Evolutionary conservation across 2,797 vertebrate species (phyloP).

Genomic region (Sebastes matsubarae): DNA sequence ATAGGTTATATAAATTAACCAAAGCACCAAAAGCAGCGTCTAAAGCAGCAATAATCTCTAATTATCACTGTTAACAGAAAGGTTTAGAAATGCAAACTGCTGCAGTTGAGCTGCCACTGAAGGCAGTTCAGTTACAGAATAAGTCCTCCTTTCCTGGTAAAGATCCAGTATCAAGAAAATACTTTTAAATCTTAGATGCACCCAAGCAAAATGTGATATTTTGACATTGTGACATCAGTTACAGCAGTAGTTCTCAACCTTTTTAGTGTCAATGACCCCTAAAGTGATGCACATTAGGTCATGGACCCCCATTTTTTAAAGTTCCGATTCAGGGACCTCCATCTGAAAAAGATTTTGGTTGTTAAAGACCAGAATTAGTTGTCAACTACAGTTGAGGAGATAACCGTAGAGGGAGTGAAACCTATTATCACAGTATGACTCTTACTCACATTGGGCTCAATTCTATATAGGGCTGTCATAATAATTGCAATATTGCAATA

Average conservation of each 20-base stretch:
- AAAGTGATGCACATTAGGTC: no score
- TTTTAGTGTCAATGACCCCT: no score
- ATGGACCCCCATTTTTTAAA: no score
- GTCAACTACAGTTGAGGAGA: not conserved
- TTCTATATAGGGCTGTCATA: no score
- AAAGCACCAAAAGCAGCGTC: no score
- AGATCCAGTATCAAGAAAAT: not conserved
- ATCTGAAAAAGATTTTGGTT: no score
- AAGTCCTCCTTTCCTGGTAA: not conserved
- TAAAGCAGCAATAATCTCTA: not conserved
- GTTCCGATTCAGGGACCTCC: no score
- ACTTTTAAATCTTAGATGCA: not conserved
- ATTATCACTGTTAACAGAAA: not conserved
- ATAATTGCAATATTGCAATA: no score
- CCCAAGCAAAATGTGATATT: not conserved
- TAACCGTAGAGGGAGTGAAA: not conserved
- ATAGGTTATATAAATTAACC: not conserved
- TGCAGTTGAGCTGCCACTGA: not conserved
- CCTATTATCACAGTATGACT: not conserved
- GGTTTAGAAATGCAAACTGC: not conserved
- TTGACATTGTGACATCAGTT: not conserved
- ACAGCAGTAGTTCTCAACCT: no score
- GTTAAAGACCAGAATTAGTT: not conserved
- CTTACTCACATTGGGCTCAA: no score
- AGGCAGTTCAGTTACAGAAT: not conserved